Conservation (phyloP, 2,888 invertebrate species). For the Euproctis similis region DNA sequence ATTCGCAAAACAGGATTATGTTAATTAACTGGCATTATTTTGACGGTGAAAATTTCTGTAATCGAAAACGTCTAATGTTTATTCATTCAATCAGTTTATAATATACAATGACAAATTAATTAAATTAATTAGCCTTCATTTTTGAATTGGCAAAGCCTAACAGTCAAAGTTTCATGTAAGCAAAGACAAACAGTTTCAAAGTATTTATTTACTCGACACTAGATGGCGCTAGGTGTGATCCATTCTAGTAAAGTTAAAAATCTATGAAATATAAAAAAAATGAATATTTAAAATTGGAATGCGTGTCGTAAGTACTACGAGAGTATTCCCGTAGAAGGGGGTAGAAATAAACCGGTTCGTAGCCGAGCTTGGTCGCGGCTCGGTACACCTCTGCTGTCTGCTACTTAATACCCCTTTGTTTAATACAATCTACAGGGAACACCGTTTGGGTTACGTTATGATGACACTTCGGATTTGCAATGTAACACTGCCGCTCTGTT, state of each 20-base stretch:
- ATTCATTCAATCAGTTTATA: constrained; percentile 55
- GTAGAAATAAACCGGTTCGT: constrained; percentile 44
- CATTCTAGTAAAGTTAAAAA: too few species aligned
- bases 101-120: constrained; percentile 31
- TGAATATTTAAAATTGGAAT: too few species aligned
- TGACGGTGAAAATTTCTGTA: constrained; percentile 45
- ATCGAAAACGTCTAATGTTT: constrained; percentile 52
- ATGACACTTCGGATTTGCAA: constrained; percentile 48
- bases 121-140: constrained; percentile 22
- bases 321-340: constrained; percentile 26
- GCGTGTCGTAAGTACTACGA: constrained; percentile 29
- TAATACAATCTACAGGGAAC: constrained; percentile 56
- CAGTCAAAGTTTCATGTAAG: too few species aligned
- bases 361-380: constrained; percentile 42
- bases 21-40: constrained; percentile 49
- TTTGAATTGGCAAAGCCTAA: too few species aligned
- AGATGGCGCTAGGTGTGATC: too few species aligned
- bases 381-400: constrained; percentile 48
- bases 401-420: constrained; percentile 59
- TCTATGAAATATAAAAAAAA: too few species aligned
- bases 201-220: too few species aligned
- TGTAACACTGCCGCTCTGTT: constrained; percentile 39
- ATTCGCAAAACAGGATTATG: constrained; percentile 50
- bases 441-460: constrained; percentile 48
- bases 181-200: too few species aligned